phyloP scores from a whole-genome alignment of 2,888 invertebrate genomes.

The Polymixis lichenea region DNA sequence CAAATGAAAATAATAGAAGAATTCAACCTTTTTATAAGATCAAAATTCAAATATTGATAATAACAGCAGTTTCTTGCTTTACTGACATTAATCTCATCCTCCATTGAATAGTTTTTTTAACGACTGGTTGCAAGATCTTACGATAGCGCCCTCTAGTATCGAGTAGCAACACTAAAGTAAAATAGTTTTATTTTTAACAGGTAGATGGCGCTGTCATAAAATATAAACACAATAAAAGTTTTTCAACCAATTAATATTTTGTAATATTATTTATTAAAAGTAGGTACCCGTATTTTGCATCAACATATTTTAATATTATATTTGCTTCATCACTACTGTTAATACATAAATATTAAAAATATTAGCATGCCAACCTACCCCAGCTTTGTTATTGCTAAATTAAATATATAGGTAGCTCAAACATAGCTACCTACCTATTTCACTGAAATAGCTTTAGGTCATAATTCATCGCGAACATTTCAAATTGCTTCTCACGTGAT shows the following conservation, averaged over 20 bases:
- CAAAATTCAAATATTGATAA: background rate
- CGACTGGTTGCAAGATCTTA: background rate
- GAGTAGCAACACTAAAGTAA: slow-evolving; percentile 74
- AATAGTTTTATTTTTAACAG: background rate
- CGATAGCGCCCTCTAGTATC: slow-evolving; percentile 74
- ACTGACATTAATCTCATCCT: no score
- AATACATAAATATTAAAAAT: background rate
- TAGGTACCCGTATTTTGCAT: background rate
- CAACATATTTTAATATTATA: background rate
- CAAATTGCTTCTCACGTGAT: slow-evolving; percentile 26
- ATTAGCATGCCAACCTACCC: background rate
- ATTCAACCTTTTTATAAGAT: no score
- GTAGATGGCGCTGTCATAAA: slow-evolving; percentile 69
- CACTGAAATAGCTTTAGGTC: background rate
- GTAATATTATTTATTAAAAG: background rate
- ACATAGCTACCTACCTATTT: background rate
- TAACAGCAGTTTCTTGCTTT: background rate
- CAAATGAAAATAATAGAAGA: background rate
- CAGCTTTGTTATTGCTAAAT: background rate
- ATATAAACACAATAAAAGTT: background rate
- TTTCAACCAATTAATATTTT: background rate
- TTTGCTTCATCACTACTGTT: background rate
- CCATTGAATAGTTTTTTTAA: background rate
- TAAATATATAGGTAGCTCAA: background rate
- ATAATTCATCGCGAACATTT: slow-evolving; percentile 36